Conservation (phyloP, 2,797 vertebrate species). For the Crocodylus rhombifer region DNA sequence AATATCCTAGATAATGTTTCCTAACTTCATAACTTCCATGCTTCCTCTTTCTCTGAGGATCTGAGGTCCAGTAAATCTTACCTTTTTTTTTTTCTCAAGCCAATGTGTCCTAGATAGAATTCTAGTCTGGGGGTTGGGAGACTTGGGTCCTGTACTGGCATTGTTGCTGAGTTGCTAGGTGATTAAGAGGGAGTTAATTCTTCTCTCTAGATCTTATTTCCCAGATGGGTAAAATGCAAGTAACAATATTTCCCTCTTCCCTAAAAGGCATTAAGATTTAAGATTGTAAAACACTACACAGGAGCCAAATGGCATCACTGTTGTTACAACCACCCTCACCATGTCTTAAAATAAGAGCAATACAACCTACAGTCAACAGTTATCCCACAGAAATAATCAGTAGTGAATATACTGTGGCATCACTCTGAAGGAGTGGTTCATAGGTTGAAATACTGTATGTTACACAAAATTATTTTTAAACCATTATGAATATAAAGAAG, state of each 20-base stretch:
- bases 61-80: not conserved
- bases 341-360: not conserved
- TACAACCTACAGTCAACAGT: not conserved
- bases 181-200: not conserved
- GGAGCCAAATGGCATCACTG: not conserved
- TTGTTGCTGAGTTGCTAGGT: not conserved
- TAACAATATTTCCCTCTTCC: not conserved
- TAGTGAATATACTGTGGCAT: not conserved
- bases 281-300: not conserved
- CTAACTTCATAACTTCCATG: not conserved
- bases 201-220: not conserved
- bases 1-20: not conserved
- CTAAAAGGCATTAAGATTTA: not conserved
- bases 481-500: not conserved
- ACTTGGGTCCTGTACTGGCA: not conserved
- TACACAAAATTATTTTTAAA: not conserved
- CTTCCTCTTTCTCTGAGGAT: not conserved
- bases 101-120: not conserved
- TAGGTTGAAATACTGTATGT: not conserved
- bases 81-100: too few relatives aligned
- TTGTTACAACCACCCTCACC: not conserved
- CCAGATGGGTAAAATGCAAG: not conserved
- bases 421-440: not conserved
- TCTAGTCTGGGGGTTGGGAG: not conserved
- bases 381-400: accelerated